phyloP scores from a whole-genome alignment of 2,888 invertebrate species.

The Cantharis nigra region DNA sequence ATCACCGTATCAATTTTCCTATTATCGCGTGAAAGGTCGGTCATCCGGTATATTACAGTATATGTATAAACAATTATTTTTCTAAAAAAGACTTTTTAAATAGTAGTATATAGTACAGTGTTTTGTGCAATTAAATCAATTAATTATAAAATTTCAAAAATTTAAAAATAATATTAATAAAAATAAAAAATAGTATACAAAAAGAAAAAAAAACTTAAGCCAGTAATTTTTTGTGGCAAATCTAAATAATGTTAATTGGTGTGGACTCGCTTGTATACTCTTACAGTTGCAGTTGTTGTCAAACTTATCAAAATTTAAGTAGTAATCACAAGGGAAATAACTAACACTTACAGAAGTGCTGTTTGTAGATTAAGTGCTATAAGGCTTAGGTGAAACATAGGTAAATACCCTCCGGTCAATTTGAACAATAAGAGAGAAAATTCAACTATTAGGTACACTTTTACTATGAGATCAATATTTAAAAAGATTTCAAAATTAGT shows the following conservation, averaged over 20 bases:
- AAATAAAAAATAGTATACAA: no score
- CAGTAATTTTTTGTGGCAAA: neutral
- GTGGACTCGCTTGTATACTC: neutral
- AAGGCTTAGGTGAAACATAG: neutral
- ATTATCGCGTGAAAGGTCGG: no score
- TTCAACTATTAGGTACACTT: neutral
- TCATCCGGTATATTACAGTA: no score
- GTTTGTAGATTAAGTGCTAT: neutral
- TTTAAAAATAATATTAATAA: no score
- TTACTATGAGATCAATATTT: neutral
- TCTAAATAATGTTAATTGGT: neutral
- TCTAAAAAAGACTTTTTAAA: no score
- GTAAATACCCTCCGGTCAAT: neutral
- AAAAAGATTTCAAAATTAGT: neutral
- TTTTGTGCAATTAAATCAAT: no score
- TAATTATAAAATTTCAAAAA: no score
- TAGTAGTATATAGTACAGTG: no score
- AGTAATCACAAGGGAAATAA: neutral
- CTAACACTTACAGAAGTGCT: neutral
- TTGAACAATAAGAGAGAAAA: neutral
- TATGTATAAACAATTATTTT: no score
- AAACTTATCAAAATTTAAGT: neutral
- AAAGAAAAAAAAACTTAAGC: no score
- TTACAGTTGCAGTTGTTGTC: neutral
- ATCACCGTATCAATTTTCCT: no score